Base-by-base conservation (phyloP, 2,113 vertebrate species). In the Aptenodytes forsteri region DNA sequence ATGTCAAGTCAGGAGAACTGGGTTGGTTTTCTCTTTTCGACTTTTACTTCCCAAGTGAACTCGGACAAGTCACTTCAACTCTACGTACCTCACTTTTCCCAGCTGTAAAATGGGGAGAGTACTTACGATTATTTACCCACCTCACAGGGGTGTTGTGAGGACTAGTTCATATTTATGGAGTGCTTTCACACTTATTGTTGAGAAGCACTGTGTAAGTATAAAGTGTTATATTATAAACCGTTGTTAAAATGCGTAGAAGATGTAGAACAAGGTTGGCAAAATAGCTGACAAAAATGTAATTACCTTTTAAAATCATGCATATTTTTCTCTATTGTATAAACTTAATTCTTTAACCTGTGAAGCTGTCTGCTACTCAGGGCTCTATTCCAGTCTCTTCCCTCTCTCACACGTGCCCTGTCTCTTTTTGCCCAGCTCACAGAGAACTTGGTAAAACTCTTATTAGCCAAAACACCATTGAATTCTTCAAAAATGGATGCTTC, bases 131-230 rank as follows among this genome's bases (percentile, higher is more conserved):
- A 46, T 42, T 66, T 76, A 81, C 97, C 79, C 92, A 95, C 87
- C 90, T 96, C 95, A 91, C 81, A 95, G 92, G 92, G 86, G 14
- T 94, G 89, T 96, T 97, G 92, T 95, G 93, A 96, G 86, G 90
- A 89, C 23, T 23, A 4, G 3, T 64, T 77, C 58, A 75, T 44
- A 65, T 87, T 91, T 90, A 86, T 40, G 55, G 70, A 82, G 94
- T 89, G 87, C 83, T 91, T 92, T 79, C 86, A 77, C 30, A 29
- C 69, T 46, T 81, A 32, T 2, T 82, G 73, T 56, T 87, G 78
- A 65, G 87, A 82, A 82, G 90, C 89, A 83, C 84, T 69, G 17
- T 91, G 55, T 91, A 95, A 96, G 78, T 73, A 87, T 40, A 70
- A 95, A 91, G 36, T 38, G 66, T 76, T 92, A 19, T 55, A 79